A percentile compares a stretch with the other conserved stretches of the same genome.
Evolutionary conservation across 2,797 vertebrate species (phyloP).

Genomic region (Discoglossus pictus): DNA sequence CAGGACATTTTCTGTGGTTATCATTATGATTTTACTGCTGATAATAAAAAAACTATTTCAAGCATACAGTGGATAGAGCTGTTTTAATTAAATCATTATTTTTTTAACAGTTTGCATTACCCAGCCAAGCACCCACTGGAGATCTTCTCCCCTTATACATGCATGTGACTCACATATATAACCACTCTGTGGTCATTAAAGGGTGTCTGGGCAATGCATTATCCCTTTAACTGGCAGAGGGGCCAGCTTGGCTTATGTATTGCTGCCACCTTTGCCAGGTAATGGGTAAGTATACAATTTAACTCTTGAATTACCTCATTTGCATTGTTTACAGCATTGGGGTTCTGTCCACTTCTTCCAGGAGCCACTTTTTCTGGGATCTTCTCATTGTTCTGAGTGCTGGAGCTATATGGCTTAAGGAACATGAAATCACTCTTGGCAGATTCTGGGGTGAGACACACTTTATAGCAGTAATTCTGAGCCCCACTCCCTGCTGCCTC

Average conservation of each 20-base stretch:
- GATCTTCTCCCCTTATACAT: not conserved
- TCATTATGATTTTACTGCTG: constrained; percentile 24
- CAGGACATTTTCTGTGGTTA: not conserved
- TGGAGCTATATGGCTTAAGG: constrained; percentile 81
- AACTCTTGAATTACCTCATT: constrained; percentile 75
- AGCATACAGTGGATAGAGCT: not conserved
- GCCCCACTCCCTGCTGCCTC: constrained; percentile 73
- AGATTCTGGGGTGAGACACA: constrained; percentile 86
- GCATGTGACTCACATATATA: too few species aligned
- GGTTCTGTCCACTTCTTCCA: constrained; percentile 66
- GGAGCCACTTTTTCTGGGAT: constrained; percentile 69
- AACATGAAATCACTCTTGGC: constrained; percentile 95
- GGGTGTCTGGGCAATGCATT: too few species aligned
- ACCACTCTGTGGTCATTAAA: too few species aligned
- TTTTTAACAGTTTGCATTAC: constrained; percentile 28
- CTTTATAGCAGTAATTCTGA: constrained; percentile 89
- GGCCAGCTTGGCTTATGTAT: too few species aligned
- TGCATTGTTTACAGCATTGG: constrained; percentile 71
- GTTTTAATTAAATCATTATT: constrained; percentile 40
- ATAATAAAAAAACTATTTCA: constrained; percentile 22
- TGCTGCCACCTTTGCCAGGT: too few species aligned
- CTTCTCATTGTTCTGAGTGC: constrained; percentile 81
- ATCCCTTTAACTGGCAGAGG: too few species aligned
- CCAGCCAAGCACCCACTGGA: not conserved
- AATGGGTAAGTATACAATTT: too few species aligned